Evolutionary conservation across 2,888 invertebrate genomes (phyloP), one percentile per base, ranked within the genome.

Genomic region (Bhutanitis thaidina): DNA sequence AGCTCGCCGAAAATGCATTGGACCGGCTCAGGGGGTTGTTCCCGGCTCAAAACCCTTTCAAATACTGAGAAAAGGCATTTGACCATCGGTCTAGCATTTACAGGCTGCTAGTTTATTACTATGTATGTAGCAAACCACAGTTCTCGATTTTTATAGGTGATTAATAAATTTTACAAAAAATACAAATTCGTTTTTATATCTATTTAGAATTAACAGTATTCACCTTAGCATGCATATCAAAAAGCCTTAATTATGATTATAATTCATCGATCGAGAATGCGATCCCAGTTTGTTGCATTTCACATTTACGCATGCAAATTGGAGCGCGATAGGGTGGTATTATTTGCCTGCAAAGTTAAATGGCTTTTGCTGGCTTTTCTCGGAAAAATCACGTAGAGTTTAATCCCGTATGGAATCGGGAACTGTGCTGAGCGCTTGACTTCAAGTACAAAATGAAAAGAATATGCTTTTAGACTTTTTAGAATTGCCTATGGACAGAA

Each of bases 261-360:
- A 43, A 57, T 52, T 48, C 51, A 56, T 49, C 59, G 63, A 65
- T 65, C 62, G 69, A 65, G 67, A 68, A 73, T 62, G 5, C 20
- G 2, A 20, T 3, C 61, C 62, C 68, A 68, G 69, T 73, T 74
- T 76, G 71, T 77, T 71, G 71, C 65, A 59, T 60, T 61, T 78
- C 80, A 81, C 77, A 72, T 57, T 54, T 54, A 45, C 53, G 62
- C 57, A 78, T 77, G 73, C 76, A 74, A 80, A 81, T 80, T 69
- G 64, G 61, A 65, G 54, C 66, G 61, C 67, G 68, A 76, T 74
- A 65, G 64, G 59, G 52, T 60, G 64, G 65, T 70, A 76, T 74
- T 75, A 80, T 80, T 80, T 74, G 74, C 73, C 64, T 63, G 69
- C 61, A 68, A 80, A 81, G 80, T 82, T 81, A 75, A 80, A 82